phyloP scores from a whole-genome alignment of 2,888 invertebrate species.

The Synanthedon andrenaeformis region DNA sequence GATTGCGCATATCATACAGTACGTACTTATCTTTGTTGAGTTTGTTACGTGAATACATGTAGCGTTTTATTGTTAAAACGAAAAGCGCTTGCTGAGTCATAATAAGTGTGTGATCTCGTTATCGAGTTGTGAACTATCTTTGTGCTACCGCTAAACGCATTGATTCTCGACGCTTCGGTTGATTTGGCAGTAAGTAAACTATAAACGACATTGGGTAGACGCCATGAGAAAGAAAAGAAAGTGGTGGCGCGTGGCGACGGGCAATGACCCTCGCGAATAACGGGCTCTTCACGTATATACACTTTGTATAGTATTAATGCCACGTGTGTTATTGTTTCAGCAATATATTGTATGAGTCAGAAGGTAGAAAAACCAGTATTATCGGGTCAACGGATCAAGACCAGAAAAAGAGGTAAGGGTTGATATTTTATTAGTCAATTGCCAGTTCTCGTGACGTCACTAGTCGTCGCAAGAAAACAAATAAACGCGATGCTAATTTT shows the following conservation, averaged over 20 bases:
- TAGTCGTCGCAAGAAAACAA: not conserved
- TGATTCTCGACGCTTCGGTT: constrained; percentile 18
- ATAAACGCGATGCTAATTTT: not conserved
- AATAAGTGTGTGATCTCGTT: constrained; percentile 10
- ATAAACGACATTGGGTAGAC: constrained; percentile 23
- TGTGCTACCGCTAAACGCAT: not conserved
- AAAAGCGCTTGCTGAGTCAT: constrained; percentile 28
- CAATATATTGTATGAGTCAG: constrained; percentile 99
- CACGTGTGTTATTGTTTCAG: constrained; percentile 73
- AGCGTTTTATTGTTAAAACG: constrained; percentile 16
- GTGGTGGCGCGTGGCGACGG: constrained; percentile 18
- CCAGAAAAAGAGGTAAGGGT: constrained; percentile 97
- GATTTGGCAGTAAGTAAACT: constrained; percentile 32
- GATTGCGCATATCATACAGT: constrained; percentile 21
- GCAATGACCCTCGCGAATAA: constrained; percentile 46
- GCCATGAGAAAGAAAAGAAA: constrained; percentile 24
- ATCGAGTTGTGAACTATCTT: constrained; percentile 6
- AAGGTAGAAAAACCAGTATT: constrained; percentile 99
- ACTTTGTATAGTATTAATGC: constrained; percentile 37
- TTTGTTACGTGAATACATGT: constrained; percentile 7
- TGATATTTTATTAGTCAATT: not conserved
- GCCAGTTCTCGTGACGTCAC: not conserved
- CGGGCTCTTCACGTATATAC: constrained; percentile 21
- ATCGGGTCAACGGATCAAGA: constrained; percentile 99
- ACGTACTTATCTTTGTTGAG: constrained; percentile 10